Evolutionary conservation across 2,888 invertebrate genomes (phyloP), one percentile per base, ranked within the genome.

Genomic region (Ennomos erosarius): DNA sequence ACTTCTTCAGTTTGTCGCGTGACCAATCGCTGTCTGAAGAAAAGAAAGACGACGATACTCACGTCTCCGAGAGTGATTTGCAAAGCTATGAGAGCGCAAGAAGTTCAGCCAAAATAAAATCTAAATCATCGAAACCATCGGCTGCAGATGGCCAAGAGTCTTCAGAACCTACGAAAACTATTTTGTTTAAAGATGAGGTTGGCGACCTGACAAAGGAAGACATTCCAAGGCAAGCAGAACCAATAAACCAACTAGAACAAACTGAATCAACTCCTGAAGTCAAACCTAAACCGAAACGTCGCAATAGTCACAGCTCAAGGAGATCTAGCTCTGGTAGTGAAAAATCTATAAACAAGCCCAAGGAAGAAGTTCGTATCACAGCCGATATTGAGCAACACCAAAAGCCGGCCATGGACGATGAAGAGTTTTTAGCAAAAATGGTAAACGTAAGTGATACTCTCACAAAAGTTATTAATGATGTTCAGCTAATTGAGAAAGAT

Each of bases 1-100:
- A 95, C 55, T 95, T 93, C 75, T 95, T 93, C 65, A 95, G 95
- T 76, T 83, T 95, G 46, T 94, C 95, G 2, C 92, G 91, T 62
- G 94, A 94, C 55, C 89, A 92, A 56, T 95, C 95, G 0, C 77
- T 94, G 46, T 94, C 94, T 6, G 94, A 94, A 73, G 88, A 93
- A 64, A 93, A 92, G 69, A 93, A 89, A 67, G 94, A 93, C 54
- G 93, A 94, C 50, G 95, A 95, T 52, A 91, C 95, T 13, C 93
- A 94, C 11, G 61, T 87, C 48, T 89, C 91, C 9, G 95, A 94
- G 71, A 95, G 95, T 40, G 95, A 94, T 61, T 82, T 94, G 61
- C 94, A 94, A 71, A 94, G 94, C 60, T 96, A 94, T 84, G 95
- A 94, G 33, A 95, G 95, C 76, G 95, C 95, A 0, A 91, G 93